Conservation (phyloP, 2,113 vertebrate species). For the Hemichromis elongatus region DNA sequence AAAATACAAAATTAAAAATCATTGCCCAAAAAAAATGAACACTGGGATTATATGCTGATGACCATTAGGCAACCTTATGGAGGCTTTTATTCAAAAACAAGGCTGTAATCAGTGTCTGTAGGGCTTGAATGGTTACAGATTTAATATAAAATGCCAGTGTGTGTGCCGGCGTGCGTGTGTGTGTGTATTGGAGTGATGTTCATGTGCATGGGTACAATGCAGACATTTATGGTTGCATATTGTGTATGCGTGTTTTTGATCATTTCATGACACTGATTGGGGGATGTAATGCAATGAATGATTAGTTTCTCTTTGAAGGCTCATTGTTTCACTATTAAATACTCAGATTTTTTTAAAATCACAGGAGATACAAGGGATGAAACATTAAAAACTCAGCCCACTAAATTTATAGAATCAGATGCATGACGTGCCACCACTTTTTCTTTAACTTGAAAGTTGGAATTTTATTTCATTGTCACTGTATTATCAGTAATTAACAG, state of each 20-base stretch:
- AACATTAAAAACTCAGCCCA: not conserved
- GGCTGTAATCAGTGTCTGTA: not conserved
- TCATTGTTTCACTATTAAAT: not conserved
- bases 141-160: not conserved
- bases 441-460: too few relatives aligned
- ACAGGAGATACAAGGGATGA: not conserved
- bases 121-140: not conserved
- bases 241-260: constrained; percentile 30
- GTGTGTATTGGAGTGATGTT: not conserved
- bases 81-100: not conserved
- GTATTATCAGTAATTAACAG: not conserved
- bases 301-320: not conserved
- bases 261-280: not conserved
- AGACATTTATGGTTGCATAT: not conserved
- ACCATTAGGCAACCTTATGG: not conserved
- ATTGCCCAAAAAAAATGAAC: not conserved
- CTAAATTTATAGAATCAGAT: not conserved
- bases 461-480: too few relatives aligned
- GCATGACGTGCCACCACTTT: not conserved
- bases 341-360: not conserved
- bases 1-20: constrained; percentile 9
- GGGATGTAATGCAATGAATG: not conserved
- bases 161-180: not conserved
- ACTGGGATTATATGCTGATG: not conserved
- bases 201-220: not conserved